Evolutionary conservation across 2,797 vertebrate species (phyloP), one percentile per base, ranked within the genome.

Genomic region (Danio choprae): DNA sequence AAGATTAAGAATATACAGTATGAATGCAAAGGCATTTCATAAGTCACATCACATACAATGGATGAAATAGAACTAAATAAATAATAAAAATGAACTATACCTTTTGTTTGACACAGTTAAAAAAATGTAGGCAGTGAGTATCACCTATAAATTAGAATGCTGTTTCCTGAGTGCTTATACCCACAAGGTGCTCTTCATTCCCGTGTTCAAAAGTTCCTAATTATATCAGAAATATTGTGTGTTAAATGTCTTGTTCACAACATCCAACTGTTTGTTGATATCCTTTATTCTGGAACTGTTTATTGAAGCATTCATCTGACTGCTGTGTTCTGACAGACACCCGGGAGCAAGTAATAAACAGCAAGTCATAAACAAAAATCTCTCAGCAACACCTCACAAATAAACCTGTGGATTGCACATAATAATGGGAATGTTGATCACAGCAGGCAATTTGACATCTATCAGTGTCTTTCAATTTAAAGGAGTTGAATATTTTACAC

Each of bases 361-460:
- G 53, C 18, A 16, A 58, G 40, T 44, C 69, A 55, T 72, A 43
- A 70, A 70, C 10, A 69, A 56, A 73, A 73, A 72, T 72, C 69
- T 58, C 12, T 29, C 69, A 5, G 36, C 4, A 20, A 56, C 53
- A 41, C 69, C 12, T 72, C 53, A 72, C 38, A 44, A 58, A 58
- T 73, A 29, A 58, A 56, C 51, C 53, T 46, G 53, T 58, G 51
- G 40, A 73, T 41, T 46, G 70, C 38, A 53, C 38, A 59, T 73
- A 73, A 59, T 73, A 58, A 58, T 8, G 9, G 20, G 38, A 29
- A 72, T 40, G 58, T 58, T 58, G 53, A 43, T 43, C 53, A 29
- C 70, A 44, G 53, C 4, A 3, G 53, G 18, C 11, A 5, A 59
- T 73, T 73, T 43, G 40, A 73, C 43, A 18, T 22, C 13, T 58